Evolutionary conservation across 2,797 vertebrate genomes (phyloP), one percentile per base, ranked within the genome.

Genomic region (Melanotaenia boesemani): DNA sequence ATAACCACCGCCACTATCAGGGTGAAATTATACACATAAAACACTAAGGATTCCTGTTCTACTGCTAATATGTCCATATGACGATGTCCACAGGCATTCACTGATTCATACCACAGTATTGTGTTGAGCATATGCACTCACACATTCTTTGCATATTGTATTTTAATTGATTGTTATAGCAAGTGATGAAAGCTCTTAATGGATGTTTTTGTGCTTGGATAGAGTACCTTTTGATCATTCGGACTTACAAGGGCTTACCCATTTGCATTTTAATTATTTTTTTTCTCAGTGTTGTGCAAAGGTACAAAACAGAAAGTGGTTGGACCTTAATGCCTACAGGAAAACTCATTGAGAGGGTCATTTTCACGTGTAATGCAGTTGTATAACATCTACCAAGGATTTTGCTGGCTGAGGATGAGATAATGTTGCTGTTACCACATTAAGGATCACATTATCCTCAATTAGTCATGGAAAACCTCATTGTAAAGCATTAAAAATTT

Each of bases 51-150:
- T 90, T 91, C 86, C 84, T 85, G 55, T 72, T 81, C 83, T 81
- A 80, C 85, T 80, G 87, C 91, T 93, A 91, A 93, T 92, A 90
- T 86, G 89, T 92, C 90, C 91, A 62, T 84, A 89, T 90, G 92
- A 93, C 91, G 92, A 91, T 93, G 92, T 93, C 92, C 91, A 91
- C 87, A 10, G 91, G 91, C 90, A 83, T 81, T 83, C 70, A 15
- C 83, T 90, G 89, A 92, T 93, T 92, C 92, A 91, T 91, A 85
- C 86, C 74, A 77, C 76, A 65, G 61, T 64, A 79, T n/a, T 20
- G 6, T 58, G 55, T 50, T 5, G 63, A 77, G 72, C 70, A 46
- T 70, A 66, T 54, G 55, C 50, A 77, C 78, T 70, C 82, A 74
- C 70, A 39, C 28, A 13, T 61, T 76, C 77, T 89, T 87, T 90